Conservation (phyloP, 2,797 vertebrate genomes). For the Agapornis canus region DNA sequence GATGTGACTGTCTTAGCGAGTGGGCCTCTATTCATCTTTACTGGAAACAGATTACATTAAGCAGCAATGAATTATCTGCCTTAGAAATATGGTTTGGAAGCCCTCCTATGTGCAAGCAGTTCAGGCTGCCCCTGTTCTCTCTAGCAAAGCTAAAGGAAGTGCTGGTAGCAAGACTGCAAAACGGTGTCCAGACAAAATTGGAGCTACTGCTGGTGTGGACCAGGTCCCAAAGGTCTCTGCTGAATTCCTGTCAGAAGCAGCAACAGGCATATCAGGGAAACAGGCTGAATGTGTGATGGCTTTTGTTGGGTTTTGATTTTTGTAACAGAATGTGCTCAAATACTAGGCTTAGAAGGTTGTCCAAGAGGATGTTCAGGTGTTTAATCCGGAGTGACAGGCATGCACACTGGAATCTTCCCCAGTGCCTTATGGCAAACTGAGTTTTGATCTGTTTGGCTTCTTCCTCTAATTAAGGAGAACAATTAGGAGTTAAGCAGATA, state of each 20-base stretch:
- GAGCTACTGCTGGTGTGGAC: background rate
- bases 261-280: background rate
- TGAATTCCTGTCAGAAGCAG: background rate
- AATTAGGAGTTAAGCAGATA: background rate
- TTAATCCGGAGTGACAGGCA: background rate
- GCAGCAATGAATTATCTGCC: rapidly evolving
- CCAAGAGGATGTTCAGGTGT: background rate
- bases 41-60: background rate
- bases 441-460: background rate
- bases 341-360: background rate
- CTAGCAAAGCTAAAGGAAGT: background rate
- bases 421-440: background rate
- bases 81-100: background rate
- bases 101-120: background rate
- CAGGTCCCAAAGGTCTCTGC: background rate
- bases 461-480: background rate
- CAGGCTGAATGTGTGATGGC: background rate
- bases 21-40: background rate
- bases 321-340: background rate
- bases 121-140: background rate
- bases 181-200: background rate
- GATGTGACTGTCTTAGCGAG: background rate
- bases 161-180: background rate
- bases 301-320: background rate
- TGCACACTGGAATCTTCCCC: background rate